Evolutionary conservation across 2,888 invertebrate species (phyloP), one percentile per base, ranked within the genome.

Genomic region (Biston betularia): DNA sequence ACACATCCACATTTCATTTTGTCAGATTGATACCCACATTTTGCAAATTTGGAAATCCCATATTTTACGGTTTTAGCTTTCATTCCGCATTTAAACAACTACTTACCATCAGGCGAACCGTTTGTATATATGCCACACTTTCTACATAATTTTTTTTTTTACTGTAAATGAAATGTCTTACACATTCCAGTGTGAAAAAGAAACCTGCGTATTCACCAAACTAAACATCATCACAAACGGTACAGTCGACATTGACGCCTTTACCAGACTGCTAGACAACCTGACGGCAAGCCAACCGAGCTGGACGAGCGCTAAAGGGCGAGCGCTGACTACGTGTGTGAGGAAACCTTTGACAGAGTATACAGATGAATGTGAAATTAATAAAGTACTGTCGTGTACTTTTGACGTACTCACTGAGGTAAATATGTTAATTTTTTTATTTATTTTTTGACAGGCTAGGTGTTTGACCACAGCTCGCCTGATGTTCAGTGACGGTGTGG

Each of bases 341-440:
- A 77, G 70, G 1, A 87, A 80, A 60, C 80, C 82, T 0, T 33
- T 79, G 0, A 57, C 63, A 0, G 83, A 79, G 0, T 90, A 90
- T 50, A 80, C 79, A 0, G 81, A 75, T 0, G 84, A 80, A 0
- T 93, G 93, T 63, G 85, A 89, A 61, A 88, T 93, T 6, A 92
- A 92, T 53, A 86, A 82, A 10, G 60, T 93, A 0, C 60, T 93
- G 44, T 81, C 84, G 14, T 93, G 93, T 45, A 88, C 89, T 1
- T 82, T 91, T 35, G 93, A 93, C 76, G 84, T 92, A 0, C 75
- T 93, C 2, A 83, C 88, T 62, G 93, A 93, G 88, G 93, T 93
- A 74, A 77, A 5, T 7, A 9, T 1, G 4, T 11, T 2, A 0
- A 12, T n/a, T 0, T 50, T 48, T 48, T 10, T n/a, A n/a, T n/a